phyloP scores from a whole-genome alignment of 2,113 vertebrate genomes.

The Micronisus gabar region DNA sequence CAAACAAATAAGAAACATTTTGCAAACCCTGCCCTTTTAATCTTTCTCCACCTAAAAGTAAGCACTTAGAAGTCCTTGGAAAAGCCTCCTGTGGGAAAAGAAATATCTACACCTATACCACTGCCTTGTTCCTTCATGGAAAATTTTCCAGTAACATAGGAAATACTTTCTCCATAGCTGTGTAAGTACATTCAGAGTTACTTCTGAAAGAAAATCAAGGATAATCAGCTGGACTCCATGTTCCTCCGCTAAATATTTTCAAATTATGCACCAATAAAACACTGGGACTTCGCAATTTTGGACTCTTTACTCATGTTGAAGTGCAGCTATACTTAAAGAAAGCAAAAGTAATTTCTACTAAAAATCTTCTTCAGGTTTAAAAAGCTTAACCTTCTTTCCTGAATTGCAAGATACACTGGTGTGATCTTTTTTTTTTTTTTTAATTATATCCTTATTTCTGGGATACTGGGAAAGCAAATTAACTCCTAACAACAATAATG shows the following conservation, averaged over 20 bases:
- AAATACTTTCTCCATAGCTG: not conserved
- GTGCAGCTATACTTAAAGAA: not conserved
- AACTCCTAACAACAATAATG: not conserved
- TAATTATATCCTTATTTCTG: not conserved
- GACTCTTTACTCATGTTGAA: not conserved
- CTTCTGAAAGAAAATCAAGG: not conserved
- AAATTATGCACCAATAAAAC: not conserved
- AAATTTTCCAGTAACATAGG: not conserved
- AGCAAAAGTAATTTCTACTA: not conserved
- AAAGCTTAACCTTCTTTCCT: not conserved
- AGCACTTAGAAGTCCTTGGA: not conserved
- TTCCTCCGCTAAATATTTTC: not conserved
- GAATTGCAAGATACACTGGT: not conserved
- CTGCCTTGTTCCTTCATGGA: not conserved
- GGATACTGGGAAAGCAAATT: not conserved
- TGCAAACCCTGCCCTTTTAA: not conserved
- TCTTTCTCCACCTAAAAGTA: not conserved
- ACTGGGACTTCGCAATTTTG: not conserved
- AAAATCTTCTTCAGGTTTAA: not conserved
- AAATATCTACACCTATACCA: not conserved
- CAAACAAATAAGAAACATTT: not conserved
- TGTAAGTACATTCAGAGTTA: not conserved
- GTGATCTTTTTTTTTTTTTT: not conserved
- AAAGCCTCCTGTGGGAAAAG: not conserved
- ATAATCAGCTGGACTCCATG: not conserved